These are phyloP conservation scores for Anabas testudineus DNA, from an alignment of 2,797 vertebrate species.

Conservation along the genomic window DNA sequence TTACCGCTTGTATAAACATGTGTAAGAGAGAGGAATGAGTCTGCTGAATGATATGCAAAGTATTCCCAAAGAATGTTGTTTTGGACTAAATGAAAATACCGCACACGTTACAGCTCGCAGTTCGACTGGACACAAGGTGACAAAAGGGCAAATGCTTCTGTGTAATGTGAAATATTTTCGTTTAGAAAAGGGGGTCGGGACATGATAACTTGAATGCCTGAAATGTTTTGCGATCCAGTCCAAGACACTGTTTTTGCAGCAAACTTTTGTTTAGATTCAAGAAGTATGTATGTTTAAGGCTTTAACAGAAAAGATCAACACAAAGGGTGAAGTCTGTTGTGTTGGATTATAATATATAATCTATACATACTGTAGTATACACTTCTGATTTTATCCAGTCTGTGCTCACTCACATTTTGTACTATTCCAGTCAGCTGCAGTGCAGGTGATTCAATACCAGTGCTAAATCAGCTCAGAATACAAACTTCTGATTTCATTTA, in stretches of 20 bases:
- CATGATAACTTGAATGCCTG: not conserved
- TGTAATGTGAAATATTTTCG: conserved; percentile 11
- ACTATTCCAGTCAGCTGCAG: not conserved
- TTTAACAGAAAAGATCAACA: no score
- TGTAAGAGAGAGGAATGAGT: conserved; percentile 12
- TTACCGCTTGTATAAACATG: conserved; percentile 57
- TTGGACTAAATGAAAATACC: not conserved
- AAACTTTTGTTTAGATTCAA: not conserved
- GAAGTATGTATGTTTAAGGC: no score
- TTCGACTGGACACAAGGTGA: not conserved
- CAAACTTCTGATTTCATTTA: conserved; percentile 23
- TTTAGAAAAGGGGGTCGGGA: not conserved
- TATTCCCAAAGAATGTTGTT: not conserved
- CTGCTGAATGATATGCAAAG: not conserved
- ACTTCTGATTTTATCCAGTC: not conserved
- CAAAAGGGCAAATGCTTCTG: not conserved
- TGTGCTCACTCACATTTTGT: conserved; percentile 15
- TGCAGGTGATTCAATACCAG: conserved; percentile 16
- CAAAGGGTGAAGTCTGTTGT: not conserved
- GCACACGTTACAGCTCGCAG: not conserved
- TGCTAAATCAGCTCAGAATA: conserved; percentile 18
- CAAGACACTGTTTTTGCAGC: not conserved
- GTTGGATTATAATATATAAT: not conserved
- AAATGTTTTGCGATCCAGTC: not conserved
- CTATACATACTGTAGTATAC: not conserved